phyloP scores from a whole-genome alignment of 2,113 vertebrate species.

The Geothlypis trichas region DNA sequence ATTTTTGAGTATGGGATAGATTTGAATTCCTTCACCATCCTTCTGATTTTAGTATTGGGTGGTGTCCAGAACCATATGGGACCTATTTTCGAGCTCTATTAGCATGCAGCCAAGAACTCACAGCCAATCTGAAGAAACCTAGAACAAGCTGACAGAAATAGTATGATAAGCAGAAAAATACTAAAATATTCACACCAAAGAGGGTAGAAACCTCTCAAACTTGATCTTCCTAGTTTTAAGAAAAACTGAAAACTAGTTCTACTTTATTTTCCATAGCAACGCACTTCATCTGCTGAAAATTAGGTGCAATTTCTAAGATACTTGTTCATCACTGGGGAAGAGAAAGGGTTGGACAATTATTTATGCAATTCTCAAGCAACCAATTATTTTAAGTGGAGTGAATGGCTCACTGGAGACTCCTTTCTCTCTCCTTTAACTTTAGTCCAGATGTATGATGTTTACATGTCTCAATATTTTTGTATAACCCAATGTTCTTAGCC shows the following conservation, averaged over 20 bases:
- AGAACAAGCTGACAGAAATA: neutral
- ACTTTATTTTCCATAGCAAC: neutral
- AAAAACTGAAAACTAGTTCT: neutral
- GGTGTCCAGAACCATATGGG: slow-evolving; percentile 29
- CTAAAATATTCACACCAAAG: neutral
- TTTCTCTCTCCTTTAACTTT: neutral
- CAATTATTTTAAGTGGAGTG: neutral
- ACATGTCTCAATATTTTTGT: neutral
- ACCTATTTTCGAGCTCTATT: neutral
- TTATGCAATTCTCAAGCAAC: neutral
- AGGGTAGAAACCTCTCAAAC: neutral
- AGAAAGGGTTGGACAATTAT: neutral
- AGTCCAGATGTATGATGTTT: neutral
- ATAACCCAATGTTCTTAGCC: neutral
- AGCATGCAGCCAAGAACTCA: neutral
- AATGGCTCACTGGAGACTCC: neutral
- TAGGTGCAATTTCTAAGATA: neutral
- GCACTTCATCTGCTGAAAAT: neutral
- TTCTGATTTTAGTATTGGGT: neutral
- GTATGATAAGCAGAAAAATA: neutral
- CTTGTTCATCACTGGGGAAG: neutral
- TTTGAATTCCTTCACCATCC: neutral
- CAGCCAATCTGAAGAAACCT: neutral
- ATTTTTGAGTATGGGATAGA: neutral
- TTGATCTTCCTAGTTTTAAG: neutral